A percentile compares a stretch with the other conserved stretches of the same genome.
Evolutionary conservation across 2,888 invertebrate species (phyloP).

Genomic region (Drosophila nr. perissopoda): DNA sequence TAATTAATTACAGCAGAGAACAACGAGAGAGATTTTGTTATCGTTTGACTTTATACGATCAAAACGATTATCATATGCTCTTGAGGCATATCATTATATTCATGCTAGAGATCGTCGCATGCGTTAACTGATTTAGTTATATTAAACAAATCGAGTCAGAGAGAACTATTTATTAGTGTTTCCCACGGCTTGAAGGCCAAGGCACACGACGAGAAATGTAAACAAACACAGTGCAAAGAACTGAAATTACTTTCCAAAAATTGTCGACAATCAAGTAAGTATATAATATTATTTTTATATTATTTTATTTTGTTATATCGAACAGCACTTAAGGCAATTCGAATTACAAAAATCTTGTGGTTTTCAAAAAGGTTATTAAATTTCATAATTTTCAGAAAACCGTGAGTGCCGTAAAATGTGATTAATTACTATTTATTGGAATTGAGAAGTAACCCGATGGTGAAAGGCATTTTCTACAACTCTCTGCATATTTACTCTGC

Average conservation of each 20-base stretch:
- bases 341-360: too few species aligned
- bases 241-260: not conserved
- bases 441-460: not conserved
- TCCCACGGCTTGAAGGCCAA: not conserved
- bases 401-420: not conserved
- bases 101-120: not conserved
- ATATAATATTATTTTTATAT: not conserved
- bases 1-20: not conserved
- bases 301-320: not conserved
- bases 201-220: not conserved
- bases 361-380: not conserved
- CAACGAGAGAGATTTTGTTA: not conserved
- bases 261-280: not conserved
- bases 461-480: not conserved
- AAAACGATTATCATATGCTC: not conserved
- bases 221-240: not conserved
- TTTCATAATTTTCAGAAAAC: not conserved
- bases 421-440: not conserved
- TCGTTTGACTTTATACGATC: not conserved
- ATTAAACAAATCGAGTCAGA: not conserved
- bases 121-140: not conserved
- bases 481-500: not conserved
- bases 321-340: too few species aligned
- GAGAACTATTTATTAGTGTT: not conserved
- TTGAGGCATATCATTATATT: not conserved